Evolutionary conservation across 2,888 invertebrate species (phyloP).

Genomic region (Sceliomorpha sp.): DNA sequence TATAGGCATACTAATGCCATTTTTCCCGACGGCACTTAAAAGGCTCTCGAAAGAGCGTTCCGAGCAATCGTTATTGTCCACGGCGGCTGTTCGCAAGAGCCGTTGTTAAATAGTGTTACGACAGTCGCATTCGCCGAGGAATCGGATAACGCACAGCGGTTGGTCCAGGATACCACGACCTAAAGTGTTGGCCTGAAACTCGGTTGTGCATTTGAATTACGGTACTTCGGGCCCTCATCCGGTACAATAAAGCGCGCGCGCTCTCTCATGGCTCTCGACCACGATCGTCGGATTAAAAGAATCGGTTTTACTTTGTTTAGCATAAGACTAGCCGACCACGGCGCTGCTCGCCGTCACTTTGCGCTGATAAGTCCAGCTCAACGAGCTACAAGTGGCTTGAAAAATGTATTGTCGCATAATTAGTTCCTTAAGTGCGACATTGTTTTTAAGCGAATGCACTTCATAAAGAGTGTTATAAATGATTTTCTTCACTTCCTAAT

Average conservation of each 20-base stretch:
- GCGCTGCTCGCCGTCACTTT: conserved; percentile 38
- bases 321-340: conserved; percentile 36
- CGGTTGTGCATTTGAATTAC: conserved; percentile 69
- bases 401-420: conserved; percentile 36
- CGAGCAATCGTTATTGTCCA: too few relatives aligned
- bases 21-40: too few relatives aligned
- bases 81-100: too few relatives aligned
- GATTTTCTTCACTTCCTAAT: too few relatives aligned
- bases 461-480: too few relatives aligned
- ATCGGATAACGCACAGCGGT: too few relatives aligned
- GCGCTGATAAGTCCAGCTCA: conserved; percentile 44
- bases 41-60: too few relatives aligned
- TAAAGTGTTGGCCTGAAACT: conserved; percentile 59
- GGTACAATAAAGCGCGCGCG: conserved; percentile 59
- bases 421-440: conserved; percentile 30
- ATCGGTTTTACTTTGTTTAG: conserved; percentile 57
- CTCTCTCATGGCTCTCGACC: conserved; percentile 50
- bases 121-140: too few relatives aligned
- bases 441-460: conserved; percentile 3
- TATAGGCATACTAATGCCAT: too few relatives aligned
- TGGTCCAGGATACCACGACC: conserved; percentile 42
- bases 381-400: conserved; percentile 37
- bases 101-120: too few relatives aligned
- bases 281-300: conserved; percentile 58
- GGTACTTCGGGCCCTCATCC: conserved; percentile 63